A percentile compares a stretch with the other conserved stretches of the same genome.
These are phyloP conservation scores for Xylophagus ater DNA, from an alignment of 2,888 invertebrate species.

Conservation along the genomic window DNA sequence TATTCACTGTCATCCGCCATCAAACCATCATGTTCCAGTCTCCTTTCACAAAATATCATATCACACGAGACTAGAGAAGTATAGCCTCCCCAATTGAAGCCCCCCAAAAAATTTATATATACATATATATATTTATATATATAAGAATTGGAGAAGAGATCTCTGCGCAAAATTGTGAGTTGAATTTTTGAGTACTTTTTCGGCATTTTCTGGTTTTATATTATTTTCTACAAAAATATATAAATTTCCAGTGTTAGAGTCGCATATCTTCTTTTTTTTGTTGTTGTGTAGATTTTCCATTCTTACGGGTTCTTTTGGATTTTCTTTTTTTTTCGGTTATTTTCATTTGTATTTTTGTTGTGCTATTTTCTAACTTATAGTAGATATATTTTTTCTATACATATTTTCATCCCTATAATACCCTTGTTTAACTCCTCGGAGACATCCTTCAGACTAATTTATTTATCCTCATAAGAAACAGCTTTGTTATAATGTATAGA, in stretches of 20 bases:
- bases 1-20: constrained; percentile 7
- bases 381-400: too few species aligned
- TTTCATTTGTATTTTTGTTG: too few species aligned
- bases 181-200: constrained; percentile 17
- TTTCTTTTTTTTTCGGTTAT: too few species aligned
- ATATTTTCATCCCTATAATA: constrained; percentile 10
- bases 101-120: too few species aligned
- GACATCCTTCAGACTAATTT: constrained; percentile 10
- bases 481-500: too few species aligned
- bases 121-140: too few species aligned
- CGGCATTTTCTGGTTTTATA: constrained; percentile 6
- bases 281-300: too few species aligned
- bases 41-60: too few species aligned
- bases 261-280: neutral
- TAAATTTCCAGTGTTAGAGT: neutral
- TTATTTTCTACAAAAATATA: neutral
- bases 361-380: constrained; percentile 1
- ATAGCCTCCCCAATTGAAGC: too few species aligned
- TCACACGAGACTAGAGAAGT: too few species aligned
- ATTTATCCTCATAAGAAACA: constrained; percentile 9
- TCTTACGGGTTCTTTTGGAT: too few species aligned
- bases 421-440: constrained; percentile 6
- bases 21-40: constrained; percentile 6
- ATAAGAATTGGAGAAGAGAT: too few species aligned
- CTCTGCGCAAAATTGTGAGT: constrained; percentile 19